phyloP scores from a whole-genome alignment of 2,797 vertebrate species.

The Remorina albescens region DNA sequence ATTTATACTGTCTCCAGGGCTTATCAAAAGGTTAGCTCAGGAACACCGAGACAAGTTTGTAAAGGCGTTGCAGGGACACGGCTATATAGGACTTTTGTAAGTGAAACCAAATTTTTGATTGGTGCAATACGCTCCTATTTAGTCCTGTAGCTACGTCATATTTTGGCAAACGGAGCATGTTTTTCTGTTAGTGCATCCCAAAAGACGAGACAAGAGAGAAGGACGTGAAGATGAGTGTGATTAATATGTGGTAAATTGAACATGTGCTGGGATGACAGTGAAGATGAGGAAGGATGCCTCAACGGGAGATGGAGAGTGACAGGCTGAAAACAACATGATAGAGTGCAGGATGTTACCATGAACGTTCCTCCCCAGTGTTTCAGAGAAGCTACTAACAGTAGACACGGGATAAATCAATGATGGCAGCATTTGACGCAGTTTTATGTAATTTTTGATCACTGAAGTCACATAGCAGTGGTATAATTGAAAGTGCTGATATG shows the following conservation, averaged over 20 bases:
- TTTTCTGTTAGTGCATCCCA: constrained; percentile 47
- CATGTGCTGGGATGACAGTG: constrained; percentile 72
- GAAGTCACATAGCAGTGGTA: constrained; percentile 36
- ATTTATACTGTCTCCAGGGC: constrained; percentile 90
- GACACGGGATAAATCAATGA: constrained; percentile 24
- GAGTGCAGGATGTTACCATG: constrained; percentile 33
- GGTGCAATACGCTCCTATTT: constrained; percentile 41
- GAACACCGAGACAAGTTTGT: constrained; percentile 77
- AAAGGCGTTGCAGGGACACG: constrained; percentile 64
- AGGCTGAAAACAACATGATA: constrained; percentile 61
- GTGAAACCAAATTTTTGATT: constrained; percentile 37
- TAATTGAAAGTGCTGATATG: constrained; percentile 61
- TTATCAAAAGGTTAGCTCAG: constrained; percentile 85
- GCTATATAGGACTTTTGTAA: constrained; percentile 38
- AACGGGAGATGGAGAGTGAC: constrained; percentile 65
- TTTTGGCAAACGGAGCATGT: constrained; percentile 54
- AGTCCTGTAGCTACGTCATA: background rate
- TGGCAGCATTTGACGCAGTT: constrained; percentile 52
- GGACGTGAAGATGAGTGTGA: constrained; percentile 70
- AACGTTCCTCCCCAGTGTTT: constrained; percentile 53
- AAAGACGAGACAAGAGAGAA: constrained; percentile 55
- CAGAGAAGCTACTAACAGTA: constrained; percentile 17
- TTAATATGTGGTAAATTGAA: constrained; percentile 77
- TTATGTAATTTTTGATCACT: constrained; percentile 53
- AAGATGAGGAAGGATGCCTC: constrained; percentile 71